A percentile compares a stretch with the other conserved stretches of the same genome.
These are phyloP conservation scores for Seriola rivoliana DNA, from an alignment of 2,113 vertebrate species.

Conservation along the genomic window DNA sequence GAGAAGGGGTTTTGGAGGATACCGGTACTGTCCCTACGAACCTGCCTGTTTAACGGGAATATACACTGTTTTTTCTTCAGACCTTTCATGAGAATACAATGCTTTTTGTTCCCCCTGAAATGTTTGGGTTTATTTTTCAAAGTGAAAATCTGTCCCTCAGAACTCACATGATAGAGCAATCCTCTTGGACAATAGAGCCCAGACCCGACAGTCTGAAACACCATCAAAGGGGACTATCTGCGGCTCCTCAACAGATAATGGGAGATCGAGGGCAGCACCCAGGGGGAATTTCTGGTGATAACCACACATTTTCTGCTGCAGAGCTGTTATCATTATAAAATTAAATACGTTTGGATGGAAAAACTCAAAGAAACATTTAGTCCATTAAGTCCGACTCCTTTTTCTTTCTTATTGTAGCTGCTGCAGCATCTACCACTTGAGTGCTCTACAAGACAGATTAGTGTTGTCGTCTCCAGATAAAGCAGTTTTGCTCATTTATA, in stretches of 20 bases:
- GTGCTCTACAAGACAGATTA: slow-evolving; percentile 13
- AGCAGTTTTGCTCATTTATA: background rate
- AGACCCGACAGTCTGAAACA: slow-evolving; percentile 20
- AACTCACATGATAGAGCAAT: slow-evolving; percentile 42
- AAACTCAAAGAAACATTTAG: slow-evolving; percentile 29
- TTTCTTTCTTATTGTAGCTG: background rate
- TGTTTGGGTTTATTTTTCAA: slow-evolving; percentile 41
- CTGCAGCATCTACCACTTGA: slow-evolving; percentile 10
- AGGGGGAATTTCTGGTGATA: slow-evolving; percentile 50
- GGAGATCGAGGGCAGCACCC: slow-evolving; percentile 18
- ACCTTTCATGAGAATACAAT: background rate
- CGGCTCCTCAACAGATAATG: slow-evolving; percentile 48
- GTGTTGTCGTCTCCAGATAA: slow-evolving; percentile 23
- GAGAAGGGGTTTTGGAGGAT: background rate
- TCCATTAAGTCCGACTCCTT: slow-evolving; percentile 14
- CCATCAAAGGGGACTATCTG: slow-evolving; percentile 35
- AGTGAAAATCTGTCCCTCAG: slow-evolving; percentile 41
- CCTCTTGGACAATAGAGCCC: slow-evolving; percentile 43
- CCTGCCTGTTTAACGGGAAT: background rate
- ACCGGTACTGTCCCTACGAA: background rate
- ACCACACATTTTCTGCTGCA: slow-evolving; percentile 34
- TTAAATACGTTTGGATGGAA: slow-evolving; percentile 18
- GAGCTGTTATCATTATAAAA: slow-evolving; percentile 47
- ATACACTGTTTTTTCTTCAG: background rate
- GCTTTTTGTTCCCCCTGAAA: slow-evolving; percentile 8